These are phyloP conservation scores for Actias luna DNA, from an alignment of 2,888 invertebrate species.

Conservation along the genomic window DNA sequence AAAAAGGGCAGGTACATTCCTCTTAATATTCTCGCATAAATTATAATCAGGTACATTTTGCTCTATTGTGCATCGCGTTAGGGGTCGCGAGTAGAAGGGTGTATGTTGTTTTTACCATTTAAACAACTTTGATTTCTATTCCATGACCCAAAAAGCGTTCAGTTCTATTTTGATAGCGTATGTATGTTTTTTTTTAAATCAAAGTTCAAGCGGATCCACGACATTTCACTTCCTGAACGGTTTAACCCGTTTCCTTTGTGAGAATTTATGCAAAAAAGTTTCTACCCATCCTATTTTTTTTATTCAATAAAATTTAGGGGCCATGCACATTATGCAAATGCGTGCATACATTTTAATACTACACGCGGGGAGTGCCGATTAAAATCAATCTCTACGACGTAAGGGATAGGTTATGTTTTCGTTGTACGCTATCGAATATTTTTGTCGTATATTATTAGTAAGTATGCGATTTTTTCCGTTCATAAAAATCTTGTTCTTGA, in stretches of 20 bases:
- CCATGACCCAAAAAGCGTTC: slow-evolving; percentile 32
- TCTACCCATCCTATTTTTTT: slow-evolving; percentile 82
- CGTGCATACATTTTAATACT: slow-evolving; percentile 78
- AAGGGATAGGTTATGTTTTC: slow-evolving; percentile 38
- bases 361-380: slow-evolving; percentile 38
- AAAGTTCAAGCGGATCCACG: slow-evolving; percentile 62
- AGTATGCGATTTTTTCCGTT: slow-evolving; percentile 71
- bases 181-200: slow-evolving; percentile 48
- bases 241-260: slow-evolving; percentile 81
- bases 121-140: slow-evolving; percentile 46
- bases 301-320: slow-evolving; percentile 81
- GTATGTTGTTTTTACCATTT: slow-evolving; percentile 36
- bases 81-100: slow-evolving; percentile 49
- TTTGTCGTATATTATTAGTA: slow-evolving; percentile 62
- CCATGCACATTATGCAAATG: slow-evolving; percentile 83
- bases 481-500: slow-evolving; percentile 67
- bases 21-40: slow-evolving; percentile 82
- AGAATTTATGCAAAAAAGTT: slow-evolving; percentile 82
- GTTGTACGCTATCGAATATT: slow-evolving; percentile 41
- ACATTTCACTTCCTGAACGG: slow-evolving; percentile 78
- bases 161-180: slow-evolving; percentile 12
- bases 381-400: slow-evolving; percentile 36
- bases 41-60: slow-evolving; percentile 82
- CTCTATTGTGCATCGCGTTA: slow-evolving; percentile 70
- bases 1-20: slow-evolving; percentile 82